phyloP scores from a whole-genome alignment of 2,888 invertebrate species.

The Phortica okadai region DNA sequence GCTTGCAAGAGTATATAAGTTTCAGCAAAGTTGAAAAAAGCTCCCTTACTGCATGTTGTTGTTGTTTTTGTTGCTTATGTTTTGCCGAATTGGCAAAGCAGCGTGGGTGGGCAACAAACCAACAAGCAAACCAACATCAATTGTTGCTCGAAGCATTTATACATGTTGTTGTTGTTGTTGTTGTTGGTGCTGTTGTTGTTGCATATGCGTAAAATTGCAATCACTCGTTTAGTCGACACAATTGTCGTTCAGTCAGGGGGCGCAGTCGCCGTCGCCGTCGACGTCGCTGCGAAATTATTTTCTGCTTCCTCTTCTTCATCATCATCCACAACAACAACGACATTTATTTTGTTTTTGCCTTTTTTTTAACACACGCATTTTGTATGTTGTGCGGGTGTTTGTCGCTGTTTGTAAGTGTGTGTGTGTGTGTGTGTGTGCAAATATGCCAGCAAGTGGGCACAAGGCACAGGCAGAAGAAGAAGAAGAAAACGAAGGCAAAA shows the following conservation, averaged over 20 bases:
- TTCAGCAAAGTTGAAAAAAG: too few species aligned
- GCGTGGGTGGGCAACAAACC: constrained; percentile 36
- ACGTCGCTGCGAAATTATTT: background rate
- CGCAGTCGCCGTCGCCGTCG: background rate
- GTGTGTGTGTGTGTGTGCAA: background rate
- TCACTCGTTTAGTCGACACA: constrained; percentile 21
- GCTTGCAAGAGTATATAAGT: too few species aligned
- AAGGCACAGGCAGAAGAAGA: background rate
- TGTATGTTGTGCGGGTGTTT: background rate
- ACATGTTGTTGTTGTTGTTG: background rate
- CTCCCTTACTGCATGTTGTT: background rate
- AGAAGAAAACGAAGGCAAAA: background rate
- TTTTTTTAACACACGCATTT: background rate
- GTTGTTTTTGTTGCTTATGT: background rate
- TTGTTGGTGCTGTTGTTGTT: constrained; percentile 18
- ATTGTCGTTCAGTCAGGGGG: constrained; percentile 24
- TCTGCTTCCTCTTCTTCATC: background rate
- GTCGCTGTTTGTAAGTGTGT: too few species aligned
- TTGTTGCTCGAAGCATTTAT: background rate
- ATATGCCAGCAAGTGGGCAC: background rate
- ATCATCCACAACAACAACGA: background rate
- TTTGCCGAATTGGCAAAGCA: background rate
- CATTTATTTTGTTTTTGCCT: background rate
- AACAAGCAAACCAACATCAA: constrained; percentile 23
- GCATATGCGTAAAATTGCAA: constrained; percentile 15